Conservation (phyloP, 2,797 vertebrate species). For the Cyprinodon diabolis region DNA sequence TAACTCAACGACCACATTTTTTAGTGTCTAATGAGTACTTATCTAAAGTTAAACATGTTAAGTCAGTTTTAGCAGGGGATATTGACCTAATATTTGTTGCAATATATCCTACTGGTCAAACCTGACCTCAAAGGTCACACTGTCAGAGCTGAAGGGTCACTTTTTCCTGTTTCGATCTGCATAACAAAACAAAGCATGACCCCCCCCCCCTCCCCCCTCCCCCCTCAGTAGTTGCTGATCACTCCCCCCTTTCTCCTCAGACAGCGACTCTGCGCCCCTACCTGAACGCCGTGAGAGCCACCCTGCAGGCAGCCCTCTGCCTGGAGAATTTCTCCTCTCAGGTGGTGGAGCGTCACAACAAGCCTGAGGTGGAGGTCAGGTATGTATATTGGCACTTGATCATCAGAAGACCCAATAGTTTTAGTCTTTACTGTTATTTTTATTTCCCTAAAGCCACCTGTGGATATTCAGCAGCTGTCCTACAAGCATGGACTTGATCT, state of each 20-base stretch:
- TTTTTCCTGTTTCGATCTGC: not conserved
- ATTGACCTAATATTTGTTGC: not conserved
- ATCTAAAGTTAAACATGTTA: not conserved
- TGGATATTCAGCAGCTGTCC: constrained; percentile 21
- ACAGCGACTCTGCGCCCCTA: constrained; percentile 97
- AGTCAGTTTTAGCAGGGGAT: no score
- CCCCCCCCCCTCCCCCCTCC: no score
- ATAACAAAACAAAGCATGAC: not conserved
- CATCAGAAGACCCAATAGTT: no score
- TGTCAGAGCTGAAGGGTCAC: not conserved
- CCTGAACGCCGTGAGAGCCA: constrained; percentile 95
- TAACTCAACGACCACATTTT: not conserved
- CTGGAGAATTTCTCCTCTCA: constrained; percentile 99
- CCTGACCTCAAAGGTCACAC: constrained; percentile 19
- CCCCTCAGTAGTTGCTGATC: not conserved
- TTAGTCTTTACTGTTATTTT: constrained; percentile 1
- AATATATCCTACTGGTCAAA: constrained; percentile 17
- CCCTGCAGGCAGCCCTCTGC: constrained; percentile 95
- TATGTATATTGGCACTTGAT: constrained; percentile 64
- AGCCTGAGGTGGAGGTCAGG: constrained; percentile 98
- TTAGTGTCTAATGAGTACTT: not conserved
- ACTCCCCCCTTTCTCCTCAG: constrained; percentile 64
- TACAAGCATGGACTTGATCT: constrained; percentile 49
- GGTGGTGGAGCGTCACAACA: constrained; percentile 98
- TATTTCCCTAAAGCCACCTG: constrained; percentile 21